Evolutionary conservation across 53 echinoderm and acorn worm genomes (phyloP).

Genomic region (Crossaster papposus): DNA sequence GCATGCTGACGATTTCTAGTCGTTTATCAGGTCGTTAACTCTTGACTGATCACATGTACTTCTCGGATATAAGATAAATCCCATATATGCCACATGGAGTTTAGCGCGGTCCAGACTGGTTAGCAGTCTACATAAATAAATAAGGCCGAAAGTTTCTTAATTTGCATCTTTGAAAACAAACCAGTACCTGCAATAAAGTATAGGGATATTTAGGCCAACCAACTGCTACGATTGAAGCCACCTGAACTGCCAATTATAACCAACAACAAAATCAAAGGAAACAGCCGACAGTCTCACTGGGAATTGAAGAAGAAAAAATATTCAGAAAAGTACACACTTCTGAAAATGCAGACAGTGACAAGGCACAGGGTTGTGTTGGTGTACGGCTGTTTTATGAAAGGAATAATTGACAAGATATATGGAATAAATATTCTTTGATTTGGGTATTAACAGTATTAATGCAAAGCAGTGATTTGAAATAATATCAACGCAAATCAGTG

Average conservation of each 20-base stretch:
- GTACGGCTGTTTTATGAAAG: neutral
- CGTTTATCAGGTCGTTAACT: neutral
- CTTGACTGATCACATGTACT: neutral
- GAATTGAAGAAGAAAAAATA: neutral
- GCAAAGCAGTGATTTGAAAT: too few relatives aligned
- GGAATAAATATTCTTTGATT: too few relatives aligned
- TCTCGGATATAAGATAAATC: neutral
- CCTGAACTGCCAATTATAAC: constrained; percentile 44
- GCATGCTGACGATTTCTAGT: neutral
- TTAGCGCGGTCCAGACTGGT: neutral
- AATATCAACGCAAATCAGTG: too few relatives aligned
- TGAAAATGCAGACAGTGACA: neutral
- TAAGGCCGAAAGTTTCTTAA: neutral
- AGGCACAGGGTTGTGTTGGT: neutral
- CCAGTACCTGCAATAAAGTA: constrained; percentile 40
- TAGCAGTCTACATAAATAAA: neutral
- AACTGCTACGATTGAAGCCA: constrained; percentile 33
- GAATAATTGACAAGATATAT: neutral
- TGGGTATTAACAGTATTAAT: too few relatives aligned
- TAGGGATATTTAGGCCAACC: constrained; percentile 32
- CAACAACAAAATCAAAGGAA: constrained; percentile 21
- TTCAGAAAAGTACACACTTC: neutral
- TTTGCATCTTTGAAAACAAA: constrained; percentile 13
- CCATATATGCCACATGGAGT: constrained; percentile 1
- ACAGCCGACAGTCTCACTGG: neutral